Base-by-base conservation (phyloP, 1,140 invertebrate genomes). In the Eciton burchellii region DNA sequence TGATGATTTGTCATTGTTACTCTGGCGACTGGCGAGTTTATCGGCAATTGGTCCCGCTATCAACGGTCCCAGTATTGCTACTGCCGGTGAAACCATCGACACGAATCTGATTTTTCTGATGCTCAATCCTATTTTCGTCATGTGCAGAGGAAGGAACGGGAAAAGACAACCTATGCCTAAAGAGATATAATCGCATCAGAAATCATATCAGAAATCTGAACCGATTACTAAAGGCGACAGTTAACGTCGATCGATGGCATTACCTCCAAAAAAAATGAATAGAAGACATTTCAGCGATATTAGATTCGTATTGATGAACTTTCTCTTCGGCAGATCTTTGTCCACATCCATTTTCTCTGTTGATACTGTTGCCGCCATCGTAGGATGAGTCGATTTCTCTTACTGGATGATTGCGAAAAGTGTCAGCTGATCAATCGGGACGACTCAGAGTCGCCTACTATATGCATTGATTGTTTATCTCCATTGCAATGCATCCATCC, bases 131-230 rank as follows among this genome's bases (percentile, higher is more conserved):
- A 97, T 93, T 43, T 95, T 91, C 70, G 95, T 92, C 94, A 97
- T 97, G 91, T 97, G 97, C 9, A 96, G 92, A 1, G 96, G 95
- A 29, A 98, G 95, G 90, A 97, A 97, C 14, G 97, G 96, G 85
- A 97, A 96, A 57, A 98, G 93, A 86, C 96, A 96, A 82, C 97
- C 96, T 85, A 98, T 92, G 77, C 96, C 97, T 97, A n/a, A 43
- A 92, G 94, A 24, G 12, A 0, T 9, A 70, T 14, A 19, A 56
- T 14, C 11, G 19, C 8, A n/a, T n/a, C n/a, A n/a, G n/a, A 5
- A 12, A 1, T 73, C 24, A 24, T 8, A 0, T 63, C 16, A 29
- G n/a, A 29, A 21, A 4, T 56, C 3, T 26, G 9, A 63, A 19
- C 16, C 35, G 35, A 21, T n/a, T 0, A 1, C 12, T 52, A n/a